These are phyloP conservation scores for Paralinhomoeus sp. DNA, from an alignment of 2,888 invertebrate species.

Conservation along the genomic window DNA sequence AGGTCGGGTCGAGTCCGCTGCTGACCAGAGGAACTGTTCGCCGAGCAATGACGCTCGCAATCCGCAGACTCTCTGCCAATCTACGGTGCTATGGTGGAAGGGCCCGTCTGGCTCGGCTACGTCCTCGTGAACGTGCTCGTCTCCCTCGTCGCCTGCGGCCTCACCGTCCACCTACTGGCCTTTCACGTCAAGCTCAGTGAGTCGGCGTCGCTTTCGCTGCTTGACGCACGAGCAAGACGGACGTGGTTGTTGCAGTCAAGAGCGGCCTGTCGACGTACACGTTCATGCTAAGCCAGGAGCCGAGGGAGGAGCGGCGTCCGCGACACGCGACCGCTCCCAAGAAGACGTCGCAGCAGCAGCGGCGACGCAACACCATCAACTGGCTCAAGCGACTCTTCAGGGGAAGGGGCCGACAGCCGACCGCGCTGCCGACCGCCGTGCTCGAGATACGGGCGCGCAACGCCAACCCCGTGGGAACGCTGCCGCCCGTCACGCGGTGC, in stretches of 20 bases:
- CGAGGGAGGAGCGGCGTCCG: too few relatives aligned
- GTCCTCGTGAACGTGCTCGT: not conserved
- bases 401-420: too few relatives aligned
- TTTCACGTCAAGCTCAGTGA: conserved; percentile 13
- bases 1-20: not conserved
- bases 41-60: not conserved
- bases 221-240: not conserved
- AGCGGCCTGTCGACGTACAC: conserved; percentile 9
- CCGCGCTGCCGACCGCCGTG: too few relatives aligned
- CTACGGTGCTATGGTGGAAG: not conserved
- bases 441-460: too few relatives aligned
- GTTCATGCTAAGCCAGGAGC: too few relatives aligned
- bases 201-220: not conserved
- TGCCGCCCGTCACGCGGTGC: too few relatives aligned
- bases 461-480: too few relatives aligned
- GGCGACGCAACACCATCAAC: too few relatives aligned
- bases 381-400: too few relatives aligned
- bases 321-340: too few relatives aligned
- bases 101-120: not conserved
- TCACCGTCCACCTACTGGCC: conserved; percentile 11
- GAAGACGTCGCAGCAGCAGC: too few relatives aligned
- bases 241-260: conserved; percentile 6
- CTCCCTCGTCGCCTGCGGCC: not conserved
- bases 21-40: not conserved
- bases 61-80: not conserved